These are phyloP conservation scores for Luffia ferchaultella DNA, from an alignment of 2,888 invertebrate genomes.

Conservation along the genomic window DNA sequence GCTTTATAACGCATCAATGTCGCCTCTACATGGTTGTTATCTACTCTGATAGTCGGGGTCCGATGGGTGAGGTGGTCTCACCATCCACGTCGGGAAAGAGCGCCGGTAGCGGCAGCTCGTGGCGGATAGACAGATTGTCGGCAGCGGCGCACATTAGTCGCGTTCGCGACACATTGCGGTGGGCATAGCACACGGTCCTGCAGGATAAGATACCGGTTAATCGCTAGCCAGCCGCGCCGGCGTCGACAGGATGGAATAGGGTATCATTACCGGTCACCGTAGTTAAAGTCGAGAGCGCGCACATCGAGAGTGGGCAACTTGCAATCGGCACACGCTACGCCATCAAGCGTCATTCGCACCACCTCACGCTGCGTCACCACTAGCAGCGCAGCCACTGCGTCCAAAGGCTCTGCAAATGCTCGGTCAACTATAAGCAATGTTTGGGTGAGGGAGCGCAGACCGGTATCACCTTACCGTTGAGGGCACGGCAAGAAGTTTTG, in stretches of 20 bases:
- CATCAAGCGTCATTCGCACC: constrained; percentile 46
- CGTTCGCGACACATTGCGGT: constrained; percentile 64
- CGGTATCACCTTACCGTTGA: constrained; percentile 82
- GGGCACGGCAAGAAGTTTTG: constrained; percentile 69
- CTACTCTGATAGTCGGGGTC: no score
- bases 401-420: constrained; percentile 72
- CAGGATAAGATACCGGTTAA: neutral
- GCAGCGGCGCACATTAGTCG: constrained; percentile 72
- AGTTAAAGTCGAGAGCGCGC: constrained; percentile 45
- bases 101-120: constrained; percentile 65
- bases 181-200: constrained; percentile 75
- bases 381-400: constrained; percentile 67
- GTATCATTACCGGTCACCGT: constrained; percentile 34
- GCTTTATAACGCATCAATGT: no score
- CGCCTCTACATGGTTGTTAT: no score
- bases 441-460: no score
- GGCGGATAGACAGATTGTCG: constrained; percentile 68
- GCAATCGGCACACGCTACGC: neutral
- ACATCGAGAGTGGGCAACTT: constrained; percentile 42
- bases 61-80: constrained; percentile 48
- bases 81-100: constrained; percentile 64
- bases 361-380: constrained; percentile 76
- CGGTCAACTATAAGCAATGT: no score
- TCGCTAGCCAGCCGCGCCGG: neutral
- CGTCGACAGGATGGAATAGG: no score